Evolutionary conservation across 2,113 vertebrate genomes (phyloP).

Genomic region (Lepisosteus osseus): DNA sequence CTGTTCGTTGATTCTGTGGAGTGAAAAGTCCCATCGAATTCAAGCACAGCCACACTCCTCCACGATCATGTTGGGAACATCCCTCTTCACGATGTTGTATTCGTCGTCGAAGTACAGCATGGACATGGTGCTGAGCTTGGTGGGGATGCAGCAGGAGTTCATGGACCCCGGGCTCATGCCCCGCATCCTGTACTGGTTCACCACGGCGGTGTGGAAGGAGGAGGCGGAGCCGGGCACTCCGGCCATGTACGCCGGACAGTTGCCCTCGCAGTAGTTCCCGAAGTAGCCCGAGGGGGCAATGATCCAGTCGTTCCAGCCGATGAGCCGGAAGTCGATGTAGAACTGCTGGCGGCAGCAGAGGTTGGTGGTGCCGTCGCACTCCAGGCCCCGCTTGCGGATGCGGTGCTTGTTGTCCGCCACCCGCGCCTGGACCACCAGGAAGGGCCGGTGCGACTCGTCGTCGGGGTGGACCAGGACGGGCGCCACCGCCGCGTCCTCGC

Average conservation of each 20-base stretch:
- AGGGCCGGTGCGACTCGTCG: constrained; percentile 91
- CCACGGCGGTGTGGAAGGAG: constrained; percentile 95
- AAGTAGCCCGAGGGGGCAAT: constrained; percentile 96
- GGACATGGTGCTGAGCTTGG: constrained; percentile 98
- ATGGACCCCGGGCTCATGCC: constrained; percentile 92
- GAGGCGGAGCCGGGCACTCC: constrained; percentile 93
- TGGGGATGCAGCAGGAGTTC: constrained; percentile 98
- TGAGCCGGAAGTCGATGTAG: constrained; percentile 98
- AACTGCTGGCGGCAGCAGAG: constrained; percentile 98
- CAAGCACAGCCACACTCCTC: constrained; percentile 98
- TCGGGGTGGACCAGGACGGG: constrained; percentile 84
- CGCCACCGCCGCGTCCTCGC: constrained; percentile 76
- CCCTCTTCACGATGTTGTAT: constrained; percentile 97
- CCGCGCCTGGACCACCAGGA: constrained; percentile 88
- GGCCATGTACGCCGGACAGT: constrained; percentile 95
- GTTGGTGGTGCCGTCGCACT: constrained; percentile 91
- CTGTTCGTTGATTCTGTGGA: constrained; percentile 16
- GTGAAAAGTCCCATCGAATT: constrained; percentile 46
- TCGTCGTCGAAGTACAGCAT: constrained; percentile 99
- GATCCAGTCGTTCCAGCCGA: constrained; percentile 99
- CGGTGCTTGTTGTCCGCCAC: constrained; percentile 88
- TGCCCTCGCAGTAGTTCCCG: constrained; percentile 98
- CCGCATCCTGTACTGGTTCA: constrained; percentile 98
- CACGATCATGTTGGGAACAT: constrained; percentile 99
- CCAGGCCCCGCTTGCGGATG: constrained; percentile 94